A percentile compares a stretch with the other conserved stretches of the same genome.
Evolutionary conservation across 2,797 vertebrate genomes (phyloP).

Genomic region (Ptychadena robeensis): DNA sequence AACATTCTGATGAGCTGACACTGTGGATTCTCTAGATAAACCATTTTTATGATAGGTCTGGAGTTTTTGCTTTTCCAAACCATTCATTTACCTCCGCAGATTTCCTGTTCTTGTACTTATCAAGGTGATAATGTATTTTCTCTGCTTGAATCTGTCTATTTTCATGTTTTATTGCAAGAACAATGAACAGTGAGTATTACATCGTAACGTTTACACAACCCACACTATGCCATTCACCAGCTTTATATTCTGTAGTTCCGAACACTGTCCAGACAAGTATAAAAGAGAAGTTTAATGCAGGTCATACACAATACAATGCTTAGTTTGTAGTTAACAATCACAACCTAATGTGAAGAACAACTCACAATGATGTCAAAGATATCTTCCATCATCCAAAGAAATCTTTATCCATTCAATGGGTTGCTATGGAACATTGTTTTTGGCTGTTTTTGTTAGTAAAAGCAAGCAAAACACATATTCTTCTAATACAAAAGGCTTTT

Average conservation of each 20-base stretch:
- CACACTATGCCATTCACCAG: background rate
- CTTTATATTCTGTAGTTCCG: background rate
- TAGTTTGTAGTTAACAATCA: no score
- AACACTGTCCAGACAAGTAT: background rate
- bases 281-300: background rate
- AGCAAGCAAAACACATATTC: no score
- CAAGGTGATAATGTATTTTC: conserved; percentile 28
- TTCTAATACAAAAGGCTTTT: no score
- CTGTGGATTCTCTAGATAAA: conserved; percentile 23
- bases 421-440: no score
- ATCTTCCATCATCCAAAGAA: no score
- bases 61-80: conserved; percentile 17
- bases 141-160: conserved; percentile 15
- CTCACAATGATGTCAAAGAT: no score
- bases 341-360: no score
- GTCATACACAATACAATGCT: background rate
- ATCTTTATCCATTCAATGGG: no score
- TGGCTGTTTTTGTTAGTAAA: no score
- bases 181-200: conserved; percentile 3
- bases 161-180: conserved; percentile 18
- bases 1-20: conserved; percentile 31
- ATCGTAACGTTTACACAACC: background rate
- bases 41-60: conserved; percentile 23
- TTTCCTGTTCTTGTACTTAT: conserved; percentile 20
- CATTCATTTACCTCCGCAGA: conserved; percentile 29